A percentile compares a stretch with the other conserved stretches of the same genome.
phyloP scores from a whole-genome alignment of 2,888 invertebrate species.

The Marronus borbonicus region DNA sequence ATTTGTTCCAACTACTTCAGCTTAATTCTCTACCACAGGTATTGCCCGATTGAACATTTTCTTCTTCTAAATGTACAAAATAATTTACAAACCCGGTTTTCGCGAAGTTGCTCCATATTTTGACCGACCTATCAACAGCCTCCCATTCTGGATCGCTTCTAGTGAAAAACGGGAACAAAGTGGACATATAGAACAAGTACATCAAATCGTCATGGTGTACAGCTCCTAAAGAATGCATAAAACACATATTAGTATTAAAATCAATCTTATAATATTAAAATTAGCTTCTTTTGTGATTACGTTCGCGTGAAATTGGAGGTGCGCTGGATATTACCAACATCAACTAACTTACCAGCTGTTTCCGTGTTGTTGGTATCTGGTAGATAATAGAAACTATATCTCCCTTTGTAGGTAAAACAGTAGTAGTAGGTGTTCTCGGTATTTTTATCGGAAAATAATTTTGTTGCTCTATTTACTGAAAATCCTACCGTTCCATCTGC shows the following conservation, averaged over 20 bases:
- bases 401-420: slow-evolving; percentile 76
- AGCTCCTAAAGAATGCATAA: slow-evolving; percentile 61
- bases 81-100: slow-evolving; percentile 65
- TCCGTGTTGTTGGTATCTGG: slow-evolving; percentile 68
- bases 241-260: no score
- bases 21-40: no score
- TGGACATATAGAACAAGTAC: slow-evolving; percentile 68
- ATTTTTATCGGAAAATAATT: slow-evolving; percentile 74
- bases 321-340: no score
- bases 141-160: slow-evolving; percentile 65
- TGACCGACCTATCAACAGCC: slow-evolving; percentile 67
- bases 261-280: no score
- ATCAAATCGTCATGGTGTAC: slow-evolving; percentile 72
- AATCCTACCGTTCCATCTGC: slow-evolving; percentile 76
- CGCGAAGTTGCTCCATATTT: slow-evolving; percentile 70
- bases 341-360: slow-evolving; percentile 57
- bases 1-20: no score
- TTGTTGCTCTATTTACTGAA: slow-evolving; percentile 75
- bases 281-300: no score
- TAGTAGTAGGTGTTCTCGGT: slow-evolving; percentile 76
- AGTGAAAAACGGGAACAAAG: slow-evolving; percentile 63
- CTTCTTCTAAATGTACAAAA: no score
- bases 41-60: no score
- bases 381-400: slow-evolving; percentile 74
- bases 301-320: no score